Evolutionary conservation across 1,140 invertebrate species (phyloP), one percentile per base, ranked within the genome.

Genomic region (Saccostrea cuccullata): DNA sequence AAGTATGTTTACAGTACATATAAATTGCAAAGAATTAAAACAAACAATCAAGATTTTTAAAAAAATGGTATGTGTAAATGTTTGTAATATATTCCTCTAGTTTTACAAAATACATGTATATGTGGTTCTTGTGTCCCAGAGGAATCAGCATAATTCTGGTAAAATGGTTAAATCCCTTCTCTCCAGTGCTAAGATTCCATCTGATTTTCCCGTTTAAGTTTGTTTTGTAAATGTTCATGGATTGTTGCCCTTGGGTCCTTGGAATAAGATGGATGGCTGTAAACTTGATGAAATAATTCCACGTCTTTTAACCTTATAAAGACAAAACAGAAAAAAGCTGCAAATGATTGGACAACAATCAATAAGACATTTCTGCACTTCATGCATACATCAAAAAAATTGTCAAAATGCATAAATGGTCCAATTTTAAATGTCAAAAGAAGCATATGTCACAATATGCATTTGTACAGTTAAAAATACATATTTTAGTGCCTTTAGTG

Each of bases 171-270:
- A 36, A 36, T 47, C 9, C 47, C 6, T 47, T 47, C 0, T 47
- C 47, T 47, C 5, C 5, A 5, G 26, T 77, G 70, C 26, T 77
- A 30, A 30, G 15, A 77, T 15, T 77, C 26, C 26, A 77, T 77
- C 12, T 77, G 23, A 77, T 77, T 77, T 77, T 77, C 70, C 70
- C 36, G 70, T 77, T 77, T 26, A 0, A 77, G 70, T 77, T 77
- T 77, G 70, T 77, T 77, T 77, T 77, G 70, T 30, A 77, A 77
- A 77, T 77, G 70, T 77, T 77, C 23, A 30, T 77, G 70, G 30
- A 77, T 77, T 30, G 70, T 77, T 3, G 13, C 70, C 70, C 70
- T 77, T 77, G 70, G 70, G 30, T 77, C 26, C 70, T 77, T 26
- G 11, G 26, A 26, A 77, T 77, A 77, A 36, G 70, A 77, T 77